A percentile compares a stretch with the other conserved stretches of the same genome.
Evolutionary conservation across 2,888 invertebrate species (phyloP).

Genomic region (Hoplodrina blanda): DNA sequence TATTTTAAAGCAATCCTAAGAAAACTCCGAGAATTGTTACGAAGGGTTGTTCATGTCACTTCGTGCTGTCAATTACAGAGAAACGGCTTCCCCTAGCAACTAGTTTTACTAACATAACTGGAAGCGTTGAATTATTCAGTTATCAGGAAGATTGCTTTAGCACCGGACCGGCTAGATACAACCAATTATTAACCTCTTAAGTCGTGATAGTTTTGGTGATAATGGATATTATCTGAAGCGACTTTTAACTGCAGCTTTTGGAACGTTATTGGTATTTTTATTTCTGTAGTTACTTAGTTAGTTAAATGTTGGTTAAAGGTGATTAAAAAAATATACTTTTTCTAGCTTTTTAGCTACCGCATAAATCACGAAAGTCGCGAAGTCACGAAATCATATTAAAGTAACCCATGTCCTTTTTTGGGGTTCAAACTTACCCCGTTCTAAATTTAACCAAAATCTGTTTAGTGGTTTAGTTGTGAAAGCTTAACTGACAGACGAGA

Average conservation of each 20-base stretch:
- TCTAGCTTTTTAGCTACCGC: no score
- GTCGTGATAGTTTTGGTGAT: constrained; percentile 18
- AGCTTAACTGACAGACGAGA: no score
- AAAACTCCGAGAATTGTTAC: constrained; percentile 22
- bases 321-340: no score
- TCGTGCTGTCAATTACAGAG: constrained; percentile 46
- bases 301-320: neutral
- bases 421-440: no score
- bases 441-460: no score
- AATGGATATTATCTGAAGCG: constrained; percentile 3
- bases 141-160: constrained; percentile 42
- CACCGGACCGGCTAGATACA: constrained; percentile 3
- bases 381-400: no score
- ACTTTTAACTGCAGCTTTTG: neutral
- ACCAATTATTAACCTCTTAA: constrained; percentile 33
- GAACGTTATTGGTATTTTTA: neutral
- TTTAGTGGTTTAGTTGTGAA: no score
- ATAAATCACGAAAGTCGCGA: no score
- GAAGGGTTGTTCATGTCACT: constrained; percentile 13
- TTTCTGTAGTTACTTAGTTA: neutral
- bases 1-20: constrained; percentile 16
- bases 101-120: constrained; percentile 36
- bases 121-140: constrained; percentile 44
- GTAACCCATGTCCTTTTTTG: no score
- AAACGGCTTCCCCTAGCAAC: constrained; percentile 23